Base-by-base conservation (phyloP, 2,888 invertebrate genomes). In the Thymelicus sylvestris region DNA sequence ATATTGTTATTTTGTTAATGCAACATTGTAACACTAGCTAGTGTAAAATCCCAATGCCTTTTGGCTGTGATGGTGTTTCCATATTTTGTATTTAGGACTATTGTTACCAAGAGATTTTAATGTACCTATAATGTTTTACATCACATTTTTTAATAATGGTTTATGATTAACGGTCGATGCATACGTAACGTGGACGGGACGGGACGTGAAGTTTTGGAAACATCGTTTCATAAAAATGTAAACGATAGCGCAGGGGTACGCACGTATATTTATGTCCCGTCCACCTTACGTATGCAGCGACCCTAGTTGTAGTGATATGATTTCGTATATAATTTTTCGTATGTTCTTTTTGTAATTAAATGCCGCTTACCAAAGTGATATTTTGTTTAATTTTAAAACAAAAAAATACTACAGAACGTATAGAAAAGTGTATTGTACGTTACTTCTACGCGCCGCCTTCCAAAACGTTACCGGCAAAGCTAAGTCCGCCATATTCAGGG, bases 361-460 rank as follows among this genome's bases (percentile, higher is more conserved):
- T 82, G 88, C 87, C 87, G 89, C 91, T 91, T 89, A 91, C 92
- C 92, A 92, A 92, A 90, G 91, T 90, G 85, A 77, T 74, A 13
- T 15, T 24, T 69, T 39, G 61, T 67, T 71, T 67, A 19, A 41
- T 72, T 73, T 71, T 12, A 3, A 44, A 44, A 12, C 12, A 12
- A 8, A 44, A 31, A 31, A 31, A 31, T 31, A 31, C 2, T 31
- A 31, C 31, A 31, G 31, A 31, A 31, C 31, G 31, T 31, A 3
- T 31, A 31, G 19, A 19, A 19, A 19, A 19, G 19, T 19, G 19
- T 19, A n/a, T 24, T 3, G 31, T 31, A 31, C 31, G 31, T 31
- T 31, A 31, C 31, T 31, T 31, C 4, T 31, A 31, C 31, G 31
- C 3, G 31, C 31, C 31, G 31, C 31, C 31, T 2, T 1, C 31